Conservation (phyloP, 2,888 invertebrate species). For the Rotaria macrura region DNA sequence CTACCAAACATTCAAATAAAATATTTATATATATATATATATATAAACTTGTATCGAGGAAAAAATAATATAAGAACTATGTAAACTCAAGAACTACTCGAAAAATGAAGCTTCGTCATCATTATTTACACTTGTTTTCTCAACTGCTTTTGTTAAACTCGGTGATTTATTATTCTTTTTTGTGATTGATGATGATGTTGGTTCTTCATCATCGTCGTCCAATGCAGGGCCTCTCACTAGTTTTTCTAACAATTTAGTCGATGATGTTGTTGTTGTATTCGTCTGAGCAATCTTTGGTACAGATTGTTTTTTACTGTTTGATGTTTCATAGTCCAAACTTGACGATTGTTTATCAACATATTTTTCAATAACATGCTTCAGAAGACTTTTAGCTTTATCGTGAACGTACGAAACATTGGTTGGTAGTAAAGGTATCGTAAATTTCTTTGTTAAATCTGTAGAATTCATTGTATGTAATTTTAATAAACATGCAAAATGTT, state of each 20-base stretch:
- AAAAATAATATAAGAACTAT: no score
- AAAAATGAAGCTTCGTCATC: neutral
- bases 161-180: neutral
- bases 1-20: no score
- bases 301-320: neutral
- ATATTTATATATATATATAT: no score
- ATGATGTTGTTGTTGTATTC: neutral
- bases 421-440: neutral
- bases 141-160: neutral
- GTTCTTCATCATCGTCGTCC: neutral
- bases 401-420: neutral
- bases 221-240: neutral
- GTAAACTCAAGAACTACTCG: neutral
- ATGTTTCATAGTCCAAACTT: neutral
- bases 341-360: neutral
- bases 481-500: neutral
- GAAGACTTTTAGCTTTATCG: neutral
- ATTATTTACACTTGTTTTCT: neutral
- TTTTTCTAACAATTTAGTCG: neutral
- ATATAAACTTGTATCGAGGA: no score
- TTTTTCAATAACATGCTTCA: neutral
- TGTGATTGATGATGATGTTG: neutral
- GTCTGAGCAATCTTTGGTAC: neutral
- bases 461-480: neutral
- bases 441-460: neutral